Conservation (phyloP, 1,140 invertebrate genomes). For the Cydia splendana region DNA sequence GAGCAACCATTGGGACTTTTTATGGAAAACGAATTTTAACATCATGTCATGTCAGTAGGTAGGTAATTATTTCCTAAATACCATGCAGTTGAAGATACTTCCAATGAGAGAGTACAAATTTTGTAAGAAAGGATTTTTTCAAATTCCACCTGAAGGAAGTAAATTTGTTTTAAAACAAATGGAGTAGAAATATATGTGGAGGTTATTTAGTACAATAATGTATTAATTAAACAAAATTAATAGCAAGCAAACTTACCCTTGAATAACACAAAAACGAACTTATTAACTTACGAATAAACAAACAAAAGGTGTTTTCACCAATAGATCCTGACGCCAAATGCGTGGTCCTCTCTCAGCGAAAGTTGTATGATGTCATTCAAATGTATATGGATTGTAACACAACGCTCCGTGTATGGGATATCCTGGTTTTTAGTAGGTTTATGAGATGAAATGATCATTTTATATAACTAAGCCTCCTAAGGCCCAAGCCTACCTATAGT, state of each 20-base stretch:
- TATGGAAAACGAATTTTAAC: no score
- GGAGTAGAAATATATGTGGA: no score
- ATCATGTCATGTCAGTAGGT: not conserved
- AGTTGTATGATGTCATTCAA: slow-evolving; percentile 29
- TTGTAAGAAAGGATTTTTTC: no score
- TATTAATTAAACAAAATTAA: not conserved
- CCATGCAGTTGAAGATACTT: no score
- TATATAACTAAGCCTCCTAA: no score
- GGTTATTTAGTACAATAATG: no score
- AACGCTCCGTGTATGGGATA: slow-evolving; percentile 17
- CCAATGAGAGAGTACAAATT: no score
- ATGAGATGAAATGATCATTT: slow-evolving; percentile 3
- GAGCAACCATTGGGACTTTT: no score
- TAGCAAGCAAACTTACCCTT: not conserved
- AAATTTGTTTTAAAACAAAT: no score
- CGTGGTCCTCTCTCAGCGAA: slow-evolving; percentile 7
- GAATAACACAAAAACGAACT: not conserved
- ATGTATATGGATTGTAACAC: slow-evolving; percentile 19
- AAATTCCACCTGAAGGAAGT: no score
- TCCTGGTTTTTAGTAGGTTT: slow-evolving; percentile 29
- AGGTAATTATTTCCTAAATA: no score
- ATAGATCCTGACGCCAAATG: slow-evolving; percentile 9
- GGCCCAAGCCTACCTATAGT: no score
- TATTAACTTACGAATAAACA: not conserved
- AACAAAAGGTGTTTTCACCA: slow-evolving; percentile 7